phyloP scores from a whole-genome alignment of 2,797 vertebrate species.

The Argyrosomus regius region DNA sequence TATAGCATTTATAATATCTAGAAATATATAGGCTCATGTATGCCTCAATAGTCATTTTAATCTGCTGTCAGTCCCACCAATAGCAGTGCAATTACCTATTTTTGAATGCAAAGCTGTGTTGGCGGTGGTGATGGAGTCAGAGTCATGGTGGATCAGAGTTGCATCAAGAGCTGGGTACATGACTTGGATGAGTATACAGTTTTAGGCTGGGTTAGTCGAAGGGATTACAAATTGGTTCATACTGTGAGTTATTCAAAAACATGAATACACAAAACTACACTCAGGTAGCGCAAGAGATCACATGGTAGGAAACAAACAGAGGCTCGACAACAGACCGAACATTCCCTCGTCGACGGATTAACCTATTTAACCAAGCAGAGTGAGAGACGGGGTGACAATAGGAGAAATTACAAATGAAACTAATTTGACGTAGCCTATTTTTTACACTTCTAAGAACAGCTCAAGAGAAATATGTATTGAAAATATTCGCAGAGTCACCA shows the following conservation, averaged over 20 bases:
- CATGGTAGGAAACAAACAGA: background rate
- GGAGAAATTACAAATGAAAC: background rate
- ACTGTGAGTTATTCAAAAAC: background rate
- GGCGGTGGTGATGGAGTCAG: background rate
- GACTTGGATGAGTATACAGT: background rate
- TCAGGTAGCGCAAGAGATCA: background rate
- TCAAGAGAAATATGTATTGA: too few relatives aligned
- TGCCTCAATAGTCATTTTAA: too few relatives aligned
- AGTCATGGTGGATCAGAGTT: background rate
- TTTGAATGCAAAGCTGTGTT: conserved; percentile 2
- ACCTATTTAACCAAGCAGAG: background rate
- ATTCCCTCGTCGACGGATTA: background rate
- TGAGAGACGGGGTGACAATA: background rate
- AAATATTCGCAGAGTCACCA: too few relatives aligned
- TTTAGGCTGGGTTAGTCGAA: background rate
- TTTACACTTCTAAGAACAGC: too few relatives aligned
- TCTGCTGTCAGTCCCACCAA: too few relatives aligned
- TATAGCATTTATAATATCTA: background rate
- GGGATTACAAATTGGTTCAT: background rate
- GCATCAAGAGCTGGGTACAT: background rate
- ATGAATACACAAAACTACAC: background rate
- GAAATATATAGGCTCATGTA: background rate
- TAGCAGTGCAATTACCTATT: background rate
- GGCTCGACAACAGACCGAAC: background rate
- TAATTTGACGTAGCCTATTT: too few relatives aligned